Conservation (phyloP, 2,888 invertebrate genomes). For the Orgyia antiqua region DNA sequence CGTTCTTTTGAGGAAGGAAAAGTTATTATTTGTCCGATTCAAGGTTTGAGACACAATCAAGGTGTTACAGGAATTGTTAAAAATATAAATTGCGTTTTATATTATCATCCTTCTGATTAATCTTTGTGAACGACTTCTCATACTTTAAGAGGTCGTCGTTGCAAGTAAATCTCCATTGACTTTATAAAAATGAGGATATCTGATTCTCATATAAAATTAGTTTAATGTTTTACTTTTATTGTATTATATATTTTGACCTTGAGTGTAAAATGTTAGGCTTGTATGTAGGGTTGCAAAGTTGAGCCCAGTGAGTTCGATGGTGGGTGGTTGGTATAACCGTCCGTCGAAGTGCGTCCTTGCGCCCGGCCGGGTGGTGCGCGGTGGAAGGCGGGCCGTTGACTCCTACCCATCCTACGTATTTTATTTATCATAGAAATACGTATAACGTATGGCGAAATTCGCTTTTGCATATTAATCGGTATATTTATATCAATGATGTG, state of each 20-base stretch:
- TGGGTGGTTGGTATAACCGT: slow-evolving; percentile 24
- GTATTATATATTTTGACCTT: too few relatives aligned
- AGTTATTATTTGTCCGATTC: slow-evolving; percentile 15
- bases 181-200: too few relatives aligned
- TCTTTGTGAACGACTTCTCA: too few relatives aligned
- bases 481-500: slow-evolving; percentile 32
- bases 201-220: too few relatives aligned
- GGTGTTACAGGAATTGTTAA: slow-evolving; percentile 11
- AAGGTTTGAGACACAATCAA: slow-evolving; percentile 11
- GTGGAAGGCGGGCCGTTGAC: slow-evolving; percentile 27
- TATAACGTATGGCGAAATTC: slow-evolving; percentile 44
- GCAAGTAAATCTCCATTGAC: too few relatives aligned
- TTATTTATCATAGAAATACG: slow-evolving; percentile 43
- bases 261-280: slow-evolving; percentile 1
- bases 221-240: too few relatives aligned
- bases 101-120: too few relatives aligned
- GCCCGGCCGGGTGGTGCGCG: slow-evolving; percentile 29
- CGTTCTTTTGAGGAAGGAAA: slow-evolving; percentile 20
- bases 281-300: slow-evolving; percentile 2
- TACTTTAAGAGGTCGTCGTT: too few relatives aligned
- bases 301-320: slow-evolving; percentile 12
- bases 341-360: slow-evolving; percentile 41
- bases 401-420: slow-evolving; percentile 31
- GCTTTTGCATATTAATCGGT: slow-evolving; percentile 39
- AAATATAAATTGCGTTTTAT: slow-evolving; percentile 10